Percentiles rank a stretch among this genome's conserved stretches.
Evolutionary conservation across 2,113 vertebrate genomes (phyloP).

Genomic region (Erinaceus europaeus): DNA sequence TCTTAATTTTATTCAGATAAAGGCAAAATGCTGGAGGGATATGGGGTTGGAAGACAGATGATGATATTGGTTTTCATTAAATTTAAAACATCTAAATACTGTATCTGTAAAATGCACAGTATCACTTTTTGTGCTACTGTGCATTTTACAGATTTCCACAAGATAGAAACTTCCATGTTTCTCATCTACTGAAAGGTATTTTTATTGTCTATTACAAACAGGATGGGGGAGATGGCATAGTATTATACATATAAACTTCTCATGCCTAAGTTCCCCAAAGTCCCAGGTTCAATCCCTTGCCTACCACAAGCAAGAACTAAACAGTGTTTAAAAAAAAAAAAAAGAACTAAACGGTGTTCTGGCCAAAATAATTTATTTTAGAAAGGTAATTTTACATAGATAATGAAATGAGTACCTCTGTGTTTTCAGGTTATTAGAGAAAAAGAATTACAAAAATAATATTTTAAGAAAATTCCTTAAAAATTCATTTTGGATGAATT

Average conservation of each 20-base stretch:
- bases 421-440: constrained; percentile 13
- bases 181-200: constrained; percentile 19
- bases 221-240: too few species aligned
- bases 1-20: not conserved
- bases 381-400: not conserved
- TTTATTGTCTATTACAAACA: not conserved
- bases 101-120: not conserved
- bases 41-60: not conserved
- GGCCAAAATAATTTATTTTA: too few species aligned
- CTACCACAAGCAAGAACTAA: too few species aligned
- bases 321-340: too few species aligned
- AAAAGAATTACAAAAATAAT: constrained; percentile 48
- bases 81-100: constrained; percentile 32
- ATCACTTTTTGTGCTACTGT: not conserved
- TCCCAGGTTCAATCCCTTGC: too few species aligned
- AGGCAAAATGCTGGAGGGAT: not conserved
- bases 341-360: too few species aligned
- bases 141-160: constrained; percentile 27
- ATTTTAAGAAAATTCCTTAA: constrained; percentile 46
- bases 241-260: too few species aligned
- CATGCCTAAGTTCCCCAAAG: too few species aligned
- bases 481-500: constrained; percentile 78
- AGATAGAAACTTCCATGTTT: constrained; percentile 19
- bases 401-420: not conserved
- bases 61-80: constrained; percentile 28